Evolutionary conservation across 2,888 invertebrate genomes (phyloP).

Genomic region (Ichneumon xanthorius): DNA sequence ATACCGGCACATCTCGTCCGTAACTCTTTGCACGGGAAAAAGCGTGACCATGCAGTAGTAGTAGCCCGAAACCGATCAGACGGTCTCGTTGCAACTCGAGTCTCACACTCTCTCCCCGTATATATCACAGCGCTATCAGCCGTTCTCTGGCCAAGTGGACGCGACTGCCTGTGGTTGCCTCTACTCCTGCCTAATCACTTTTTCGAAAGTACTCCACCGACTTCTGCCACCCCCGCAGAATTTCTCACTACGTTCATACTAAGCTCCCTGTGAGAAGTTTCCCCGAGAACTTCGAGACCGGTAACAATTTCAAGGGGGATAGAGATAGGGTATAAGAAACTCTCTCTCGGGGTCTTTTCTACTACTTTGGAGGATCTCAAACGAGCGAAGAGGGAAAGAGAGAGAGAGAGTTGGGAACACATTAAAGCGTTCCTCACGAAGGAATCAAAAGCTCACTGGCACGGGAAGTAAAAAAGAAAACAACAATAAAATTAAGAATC

Average conservation of each 20-base stretch:
- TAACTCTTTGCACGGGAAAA: slow-evolving; percentile 5
- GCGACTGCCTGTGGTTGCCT: slow-evolving; percentile 21
- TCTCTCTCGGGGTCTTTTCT: slow-evolving; percentile 42
- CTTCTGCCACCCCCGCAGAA: slow-evolving; percentile 50
- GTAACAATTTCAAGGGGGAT: slow-evolving; percentile 61
- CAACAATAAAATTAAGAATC: not conserved
- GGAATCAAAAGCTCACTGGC: slow-evolving; percentile 8
- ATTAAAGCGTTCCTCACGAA: slow-evolving; percentile 36
- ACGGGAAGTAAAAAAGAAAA: not conserved
- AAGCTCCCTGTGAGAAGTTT: slow-evolving; percentile 54
- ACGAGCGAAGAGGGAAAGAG: slow-evolving; percentile 12
- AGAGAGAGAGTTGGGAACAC: slow-evolving; percentile 21
- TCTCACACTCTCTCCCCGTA: slow-evolving; percentile 7
- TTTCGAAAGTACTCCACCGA: slow-evolving; percentile 65
- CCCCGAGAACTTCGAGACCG: slow-evolving; percentile 49
- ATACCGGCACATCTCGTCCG: slow-evolving; percentile 20
- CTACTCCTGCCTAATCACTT: slow-evolving; percentile 62
- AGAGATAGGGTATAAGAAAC: slow-evolving; percentile 46
- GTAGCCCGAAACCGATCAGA: slow-evolving; percentile 38
- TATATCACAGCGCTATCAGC: slow-evolving; percentile 3
- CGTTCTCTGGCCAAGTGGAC: slow-evolving; percentile 8
- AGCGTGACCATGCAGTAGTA: slow-evolving; percentile 20
- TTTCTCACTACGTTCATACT: slow-evolving; percentile 33
- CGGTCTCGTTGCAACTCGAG: not conserved
- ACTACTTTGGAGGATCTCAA: slow-evolving; percentile 51